Evolutionary conservation across 92 coral and sea anemone species (phyloP).

Genomic region (Porites lobata): DNA sequence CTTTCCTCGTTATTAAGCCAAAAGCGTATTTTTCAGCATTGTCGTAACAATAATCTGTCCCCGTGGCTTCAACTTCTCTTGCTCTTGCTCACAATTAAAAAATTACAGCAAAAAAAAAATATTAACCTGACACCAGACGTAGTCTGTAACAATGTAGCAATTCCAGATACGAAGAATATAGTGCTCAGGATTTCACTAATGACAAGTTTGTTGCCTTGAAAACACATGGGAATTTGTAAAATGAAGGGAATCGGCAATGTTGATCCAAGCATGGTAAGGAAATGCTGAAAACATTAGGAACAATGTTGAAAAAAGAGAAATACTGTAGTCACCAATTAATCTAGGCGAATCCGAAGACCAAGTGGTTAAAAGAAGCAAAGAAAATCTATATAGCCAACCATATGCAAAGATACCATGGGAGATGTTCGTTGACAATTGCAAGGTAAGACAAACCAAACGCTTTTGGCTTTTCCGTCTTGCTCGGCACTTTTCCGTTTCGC

Average conservation of each 20-base stretch:
- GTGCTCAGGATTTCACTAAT: slow-evolving; percentile 85
- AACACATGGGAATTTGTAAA: slow-evolving; percentile 74
- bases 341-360: background rate
- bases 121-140: too few relatives aligned
- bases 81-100: too few relatives aligned
- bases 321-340: background rate
- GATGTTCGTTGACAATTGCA: too few relatives aligned
- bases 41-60: too few relatives aligned
- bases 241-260: slow-evolving; percentile 83
- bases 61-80: too few relatives aligned
- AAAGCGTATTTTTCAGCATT: too few relatives aligned
- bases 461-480: background rate
- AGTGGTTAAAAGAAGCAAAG: background rate
- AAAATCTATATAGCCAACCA: background rate
- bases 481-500: background rate
- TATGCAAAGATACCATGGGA: background rate
- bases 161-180: slow-evolving; percentile 82
- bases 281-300: slow-evolving; percentile 69
- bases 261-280: slow-evolving; percentile 85
- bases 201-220: slow-evolving; percentile 68
- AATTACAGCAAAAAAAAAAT: too few relatives aligned
- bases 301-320: background rate
- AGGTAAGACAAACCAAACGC: background rate
- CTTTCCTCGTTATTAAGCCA: too few relatives aligned
- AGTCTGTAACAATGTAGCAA: slow-evolving; percentile 72